Conservation (phyloP, 2,113 vertebrate genomes). For the Indicator indicator region DNA sequence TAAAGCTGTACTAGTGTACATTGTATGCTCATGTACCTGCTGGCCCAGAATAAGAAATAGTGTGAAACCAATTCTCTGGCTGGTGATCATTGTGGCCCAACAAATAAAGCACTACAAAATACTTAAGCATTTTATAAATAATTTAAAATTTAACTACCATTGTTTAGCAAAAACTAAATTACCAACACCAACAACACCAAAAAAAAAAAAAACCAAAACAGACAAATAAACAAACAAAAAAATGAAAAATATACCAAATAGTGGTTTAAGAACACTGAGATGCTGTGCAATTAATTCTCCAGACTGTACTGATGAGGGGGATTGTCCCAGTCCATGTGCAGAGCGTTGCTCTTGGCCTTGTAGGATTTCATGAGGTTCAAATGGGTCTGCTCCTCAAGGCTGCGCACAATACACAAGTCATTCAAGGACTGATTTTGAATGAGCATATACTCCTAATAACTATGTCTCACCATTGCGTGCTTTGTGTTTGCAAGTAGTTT, state of each 20-base stretch:
- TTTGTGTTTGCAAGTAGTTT: neutral
- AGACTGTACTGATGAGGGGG: too few species aligned
- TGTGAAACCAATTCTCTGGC: neutral
- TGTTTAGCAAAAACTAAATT: too few species aligned
- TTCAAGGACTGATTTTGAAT: neutral
- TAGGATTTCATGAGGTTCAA: too few species aligned
- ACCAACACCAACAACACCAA: neutral
- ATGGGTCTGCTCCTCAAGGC: neutral
- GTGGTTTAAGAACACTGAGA: neutral
- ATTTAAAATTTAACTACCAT: neutral
- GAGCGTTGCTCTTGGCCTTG: too few species aligned
- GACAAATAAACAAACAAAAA: neutral
- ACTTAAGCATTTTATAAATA: neutral
- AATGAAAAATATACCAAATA: neutral
- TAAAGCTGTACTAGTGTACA: neutral
- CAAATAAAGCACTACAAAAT: neutral
- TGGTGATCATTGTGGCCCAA: neutral
- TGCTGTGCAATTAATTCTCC: neutral
- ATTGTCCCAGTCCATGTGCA: neutral
- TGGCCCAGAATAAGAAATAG: neutral
- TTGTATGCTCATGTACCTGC: neutral
- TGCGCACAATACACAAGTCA: neutral
- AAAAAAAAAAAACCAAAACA: neutral
- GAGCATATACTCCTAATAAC: neutral
- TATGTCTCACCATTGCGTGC: neutral